Base-by-base conservation (phyloP, 2,888 invertebrate species). In the Calameuta idolon region DNA sequence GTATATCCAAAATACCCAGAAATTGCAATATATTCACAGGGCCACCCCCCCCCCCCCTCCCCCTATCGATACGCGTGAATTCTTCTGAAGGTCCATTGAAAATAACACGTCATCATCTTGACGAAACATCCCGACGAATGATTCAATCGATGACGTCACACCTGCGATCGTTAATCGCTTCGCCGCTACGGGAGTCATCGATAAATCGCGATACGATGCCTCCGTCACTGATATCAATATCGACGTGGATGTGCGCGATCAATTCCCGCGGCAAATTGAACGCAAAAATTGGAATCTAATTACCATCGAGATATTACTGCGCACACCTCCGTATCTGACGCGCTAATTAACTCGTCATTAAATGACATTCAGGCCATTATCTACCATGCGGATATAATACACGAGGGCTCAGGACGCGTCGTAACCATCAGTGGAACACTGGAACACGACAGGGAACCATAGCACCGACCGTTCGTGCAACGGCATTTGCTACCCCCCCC, bases 301-400 rank as follows among this genome's bases (percentile, higher is more conserved):
- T 55, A 55, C 15, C 23, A 23, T 55, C 55, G 55, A 23, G 23
- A 55, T 9, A 23, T 9, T 11, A 23, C 15, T 1, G 55, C 55
- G 23, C 23, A 23, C 55, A 55, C 23, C 23, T 55, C 55, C 55
- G 55, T 55, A 55, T 23, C 55, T 55, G 55, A 55, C 23, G 23
- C 71, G 4, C 71, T 71, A 71, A 71, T 71, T 71, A 34, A 71
- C 71, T 33, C 71, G 71, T 71, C 71, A 71, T 71, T 71, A 71
- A 71, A 71, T 71, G 71, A 71, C 71, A 71, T 34, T 71, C 71
- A 12, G 31, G 31, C 71, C 55, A 71, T 31, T 71, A 71, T 31
- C 71, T 31, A 71, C 31, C 71, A 34, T 34, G 71, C 71, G 71
- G 71, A 71, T 31, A 71, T 34, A 55, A 55, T 23, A 55, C 23